These are phyloP conservation scores for Eurosta solidaginis DNA, from an alignment of 1,140 invertebrate genomes.

Conservation along the genomic window DNA sequence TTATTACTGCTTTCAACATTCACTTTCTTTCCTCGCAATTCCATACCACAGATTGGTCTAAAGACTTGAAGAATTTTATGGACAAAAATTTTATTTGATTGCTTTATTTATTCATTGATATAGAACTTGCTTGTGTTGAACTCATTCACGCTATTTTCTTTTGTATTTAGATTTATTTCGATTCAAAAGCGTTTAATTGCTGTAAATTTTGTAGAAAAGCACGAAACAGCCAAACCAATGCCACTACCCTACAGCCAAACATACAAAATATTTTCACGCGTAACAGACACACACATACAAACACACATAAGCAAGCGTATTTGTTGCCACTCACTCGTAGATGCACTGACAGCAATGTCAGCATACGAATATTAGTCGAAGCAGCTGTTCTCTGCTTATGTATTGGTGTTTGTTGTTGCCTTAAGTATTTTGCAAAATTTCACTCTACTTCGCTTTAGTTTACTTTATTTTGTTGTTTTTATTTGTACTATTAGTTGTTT, in stretches of 20 bases:
- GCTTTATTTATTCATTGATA: background rate
- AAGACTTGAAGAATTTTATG: background rate
- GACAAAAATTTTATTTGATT: background rate
- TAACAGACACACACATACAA: background rate
- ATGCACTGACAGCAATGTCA: background rate
- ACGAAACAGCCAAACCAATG: background rate
- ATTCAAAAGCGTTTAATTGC: background rate
- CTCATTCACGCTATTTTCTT: background rate
- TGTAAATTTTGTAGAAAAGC: background rate
- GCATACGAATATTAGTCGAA: background rate
- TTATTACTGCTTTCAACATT: background rate
- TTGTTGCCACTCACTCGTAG: background rate
- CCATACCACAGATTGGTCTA: background rate
- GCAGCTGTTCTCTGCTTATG: slow-evolving; percentile 11
- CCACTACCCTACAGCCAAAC: background rate
- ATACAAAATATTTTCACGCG: background rate
- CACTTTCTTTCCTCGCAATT: background rate
- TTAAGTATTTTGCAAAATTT: slow-evolving; percentile 18
- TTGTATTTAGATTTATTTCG: background rate
- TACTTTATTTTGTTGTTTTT: background rate
- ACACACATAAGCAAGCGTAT: background rate
- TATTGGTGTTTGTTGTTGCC: slow-evolving; percentile 2
- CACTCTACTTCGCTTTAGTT: background rate
- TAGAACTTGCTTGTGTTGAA: background rate
- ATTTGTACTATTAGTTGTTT: background rate